Percentiles rank a stretch among this genome's conserved stretches.
These are phyloP conservation scores for Amphimedon queenslandica DNA, from an alignment of 37 sponge, comb jelly and placozoan species.

Conservation along the genomic window DNA sequence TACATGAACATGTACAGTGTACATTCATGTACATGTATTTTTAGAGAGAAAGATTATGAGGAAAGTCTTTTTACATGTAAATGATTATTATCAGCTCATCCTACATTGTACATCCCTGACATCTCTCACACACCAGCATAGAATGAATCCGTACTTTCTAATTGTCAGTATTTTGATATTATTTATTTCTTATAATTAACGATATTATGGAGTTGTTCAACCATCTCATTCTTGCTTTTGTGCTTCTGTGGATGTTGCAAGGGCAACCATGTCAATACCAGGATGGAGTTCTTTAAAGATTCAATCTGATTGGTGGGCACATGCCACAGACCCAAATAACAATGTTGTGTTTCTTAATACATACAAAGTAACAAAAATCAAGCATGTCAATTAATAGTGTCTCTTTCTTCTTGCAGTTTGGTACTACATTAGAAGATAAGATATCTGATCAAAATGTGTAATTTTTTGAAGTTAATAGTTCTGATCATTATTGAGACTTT, in stretches of 20 bases:
- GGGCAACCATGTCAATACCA: conserved; percentile 29
- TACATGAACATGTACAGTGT: no score
- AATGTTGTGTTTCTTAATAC: conserved; percentile 84
- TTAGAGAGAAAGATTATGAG: conserved; percentile 65
- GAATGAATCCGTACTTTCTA: conserved; percentile 76
- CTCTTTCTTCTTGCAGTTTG: no score
- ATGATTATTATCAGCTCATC: conserved; percentile 66
- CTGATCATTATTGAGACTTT: no score
- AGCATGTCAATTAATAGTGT: no score
- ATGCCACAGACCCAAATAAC: conserved; percentile 36
- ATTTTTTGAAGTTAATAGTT: no score
- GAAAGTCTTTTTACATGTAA: conserved; percentile 91
- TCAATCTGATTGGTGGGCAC: conserved; percentile 39
- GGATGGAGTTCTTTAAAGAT: not conserved
- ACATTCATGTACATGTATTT: no score
- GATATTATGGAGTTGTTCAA: conserved; percentile 93
- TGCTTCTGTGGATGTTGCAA: conserved; percentile 66
- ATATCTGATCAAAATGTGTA: no score
- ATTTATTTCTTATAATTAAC: conserved; percentile 19
- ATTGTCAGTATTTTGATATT: not conserved
- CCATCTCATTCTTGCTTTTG: conserved; percentile 76
- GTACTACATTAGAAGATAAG: no score
- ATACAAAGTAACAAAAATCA: conserved; percentile 75
- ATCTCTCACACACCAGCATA: conserved; percentile 50
- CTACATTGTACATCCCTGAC: conserved; percentile 60